phyloP scores from a whole-genome alignment of 2,113 vertebrate species.

The Sterna hirundo region DNA sequence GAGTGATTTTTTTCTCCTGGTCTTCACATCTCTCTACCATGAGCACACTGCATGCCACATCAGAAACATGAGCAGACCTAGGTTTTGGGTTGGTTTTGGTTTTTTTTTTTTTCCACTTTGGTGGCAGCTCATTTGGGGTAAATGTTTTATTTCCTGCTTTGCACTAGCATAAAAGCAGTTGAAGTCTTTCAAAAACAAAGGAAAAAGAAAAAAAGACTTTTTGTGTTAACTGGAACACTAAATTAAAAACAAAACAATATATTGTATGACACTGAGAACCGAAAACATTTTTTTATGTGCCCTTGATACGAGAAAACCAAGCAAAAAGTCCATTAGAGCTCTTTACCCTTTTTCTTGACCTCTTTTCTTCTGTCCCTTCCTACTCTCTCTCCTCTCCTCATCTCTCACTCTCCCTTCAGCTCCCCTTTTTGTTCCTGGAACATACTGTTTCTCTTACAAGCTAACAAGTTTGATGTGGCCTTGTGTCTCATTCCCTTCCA shows the following conservation, averaged over 20 bases:
- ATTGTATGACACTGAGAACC: background rate
- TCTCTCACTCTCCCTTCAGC: background rate
- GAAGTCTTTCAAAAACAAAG: constrained; percentile 12
- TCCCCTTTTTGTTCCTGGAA: constrained; percentile 68
- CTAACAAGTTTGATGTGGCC: constrained; percentile 87
- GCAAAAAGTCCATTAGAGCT: background rate
- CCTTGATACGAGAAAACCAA: constrained; percentile 26
- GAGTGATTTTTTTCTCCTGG: background rate
- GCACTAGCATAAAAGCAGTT: background rate
- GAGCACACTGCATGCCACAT: background rate
- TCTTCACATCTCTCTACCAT: background rate
- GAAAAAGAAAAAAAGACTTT: background rate
- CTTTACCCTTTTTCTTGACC: background rate
- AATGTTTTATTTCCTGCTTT: constrained; percentile 47
- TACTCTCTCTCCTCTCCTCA: background rate
- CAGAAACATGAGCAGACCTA: background rate
- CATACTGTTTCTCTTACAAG: constrained; percentile 74
- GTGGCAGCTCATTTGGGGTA: background rate
- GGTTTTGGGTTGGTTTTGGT: background rate
- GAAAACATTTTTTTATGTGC: background rate
- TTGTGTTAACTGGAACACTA: constrained; percentile 19
- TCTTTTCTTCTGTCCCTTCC: background rate
- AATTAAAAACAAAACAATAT: constrained; percentile 38
- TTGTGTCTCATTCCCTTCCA: constrained; percentile 82
- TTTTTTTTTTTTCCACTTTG: background rate